A percentile compares a stretch with the other conserved stretches of the same genome.
Evolutionary conservation across 1,140 invertebrate species (phyloP).

Genomic region (Coelopa frigida): DNA sequence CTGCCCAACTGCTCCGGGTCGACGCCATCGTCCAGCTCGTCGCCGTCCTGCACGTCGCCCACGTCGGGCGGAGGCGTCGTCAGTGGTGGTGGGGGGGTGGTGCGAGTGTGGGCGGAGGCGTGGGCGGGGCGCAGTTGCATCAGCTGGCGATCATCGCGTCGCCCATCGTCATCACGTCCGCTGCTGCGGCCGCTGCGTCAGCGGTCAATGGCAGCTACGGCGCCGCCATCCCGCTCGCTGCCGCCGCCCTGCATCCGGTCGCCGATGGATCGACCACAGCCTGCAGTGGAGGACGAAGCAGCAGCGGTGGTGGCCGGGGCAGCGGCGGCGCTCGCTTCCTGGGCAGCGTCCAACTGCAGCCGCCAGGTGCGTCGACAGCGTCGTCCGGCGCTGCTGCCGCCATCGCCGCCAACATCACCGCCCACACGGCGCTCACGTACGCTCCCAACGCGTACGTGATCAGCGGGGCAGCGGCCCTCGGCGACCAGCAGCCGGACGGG

Average conservation of each 20-base stretch:
- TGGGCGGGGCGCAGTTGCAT: too few species aligned
- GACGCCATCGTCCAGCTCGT: slow-evolving; percentile 23
- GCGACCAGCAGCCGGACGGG: slow-evolving; percentile 55
- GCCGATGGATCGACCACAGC: slow-evolving; percentile 17
- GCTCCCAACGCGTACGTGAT: slow-evolving; percentile 25
- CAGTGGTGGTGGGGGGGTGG: slow-evolving; percentile 25
- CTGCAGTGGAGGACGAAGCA: neutral
- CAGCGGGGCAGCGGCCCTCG: neutral
- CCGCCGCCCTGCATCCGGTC: slow-evolving; percentile 25
- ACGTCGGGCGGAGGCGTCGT: slow-evolving; percentile 14
- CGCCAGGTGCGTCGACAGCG: slow-evolving; percentile 28
- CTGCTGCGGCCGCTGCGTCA: slow-evolving; percentile 7
- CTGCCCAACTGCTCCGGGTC: slow-evolving; percentile 22
- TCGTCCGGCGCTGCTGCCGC: slow-evolving; percentile 50
- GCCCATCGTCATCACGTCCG: slow-evolving; percentile 14
- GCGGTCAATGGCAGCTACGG: too few species aligned
- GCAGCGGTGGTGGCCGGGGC: slow-evolving; percentile 15
- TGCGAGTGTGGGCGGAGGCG: too few species aligned
- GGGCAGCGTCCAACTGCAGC: neutral
- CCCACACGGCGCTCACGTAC: slow-evolving; percentile 36
- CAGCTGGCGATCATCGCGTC: slow-evolving; percentile 32
- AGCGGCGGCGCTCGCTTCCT: neutral
- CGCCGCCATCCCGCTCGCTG: slow-evolving; percentile 30
- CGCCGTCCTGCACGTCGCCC: slow-evolving; percentile 22
- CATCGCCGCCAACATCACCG: slow-evolving; percentile 20